Conservation (phyloP, 2,797 vertebrate genomes). For the Aythya fuligula region DNA sequence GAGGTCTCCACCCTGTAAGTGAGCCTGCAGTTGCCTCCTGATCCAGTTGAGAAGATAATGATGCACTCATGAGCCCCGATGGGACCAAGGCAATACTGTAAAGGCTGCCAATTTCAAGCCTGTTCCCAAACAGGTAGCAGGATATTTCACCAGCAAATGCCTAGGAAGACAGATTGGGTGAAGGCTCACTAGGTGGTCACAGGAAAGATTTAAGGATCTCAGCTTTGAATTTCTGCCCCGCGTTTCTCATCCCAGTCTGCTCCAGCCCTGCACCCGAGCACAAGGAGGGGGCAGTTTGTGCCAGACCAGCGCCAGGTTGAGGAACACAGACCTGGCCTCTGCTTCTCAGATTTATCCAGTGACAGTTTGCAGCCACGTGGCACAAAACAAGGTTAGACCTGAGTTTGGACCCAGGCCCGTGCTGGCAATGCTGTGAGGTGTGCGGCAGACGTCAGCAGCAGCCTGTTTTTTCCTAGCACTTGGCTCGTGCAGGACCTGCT, state of each 20-base stretch:
- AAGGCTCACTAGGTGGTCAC: not conserved
- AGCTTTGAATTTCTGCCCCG: not conserved
- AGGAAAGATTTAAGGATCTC: not conserved
- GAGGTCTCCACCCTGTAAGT: fast-evolving
- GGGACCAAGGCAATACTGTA: not conserved
- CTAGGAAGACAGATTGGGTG: not conserved
- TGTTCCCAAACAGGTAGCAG: not conserved
- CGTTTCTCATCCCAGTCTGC: not conserved
- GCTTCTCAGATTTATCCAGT: not conserved
- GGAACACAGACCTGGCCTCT: not conserved
- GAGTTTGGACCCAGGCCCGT: not conserved
- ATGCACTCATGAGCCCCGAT: not conserved
- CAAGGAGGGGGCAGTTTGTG: not conserved
- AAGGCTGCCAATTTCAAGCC: not conserved
- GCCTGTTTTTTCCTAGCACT: not conserved
- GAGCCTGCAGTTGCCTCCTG: not conserved
- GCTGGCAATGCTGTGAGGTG: not conserved
- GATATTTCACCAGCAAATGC: not conserved
- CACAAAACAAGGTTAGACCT: not conserved
- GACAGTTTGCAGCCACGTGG: not conserved
- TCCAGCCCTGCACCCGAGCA: not conserved
- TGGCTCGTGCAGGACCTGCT: not conserved
- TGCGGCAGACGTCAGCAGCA: not conserved
- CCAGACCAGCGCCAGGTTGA: not conserved
- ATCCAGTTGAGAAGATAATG: not conserved